Base-by-base conservation (phyloP, 2,888 invertebrate genomes). In the Micoletzkya japonica region DNA sequence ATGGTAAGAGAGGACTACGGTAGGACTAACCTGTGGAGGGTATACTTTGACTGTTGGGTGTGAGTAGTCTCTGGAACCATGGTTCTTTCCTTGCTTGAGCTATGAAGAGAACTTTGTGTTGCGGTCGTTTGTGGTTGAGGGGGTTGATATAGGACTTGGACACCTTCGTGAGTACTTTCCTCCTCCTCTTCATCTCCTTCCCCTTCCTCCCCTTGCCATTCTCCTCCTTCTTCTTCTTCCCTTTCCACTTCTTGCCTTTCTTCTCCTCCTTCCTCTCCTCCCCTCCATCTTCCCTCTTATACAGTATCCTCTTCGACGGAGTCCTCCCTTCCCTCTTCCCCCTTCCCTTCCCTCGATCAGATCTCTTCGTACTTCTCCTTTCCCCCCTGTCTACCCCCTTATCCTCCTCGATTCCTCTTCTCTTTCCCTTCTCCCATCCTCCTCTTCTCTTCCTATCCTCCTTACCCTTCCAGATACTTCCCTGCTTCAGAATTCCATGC, bases 31-130 rank as follows among this genome's bases (percentile, higher is more conserved):
- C n/a, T 44, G 44, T 10, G 44, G 10, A 14, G 10, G 20, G 10
- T 20, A 20, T 14, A 44, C 20, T 10, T 14, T 44, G 44, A 44
- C 44, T 44, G 44, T 44, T 20, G 17, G 66, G 66, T 17, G 66
- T 66, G 10, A 66, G 24, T 14, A 66, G 36, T 54, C 66, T 32
- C 4, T 54, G 32, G 34, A 66, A 66, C 66, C 66, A 66, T 66
- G 20, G 34, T 34, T 63, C 50, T 17, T 63, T 49, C 24, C 63
- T 28, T 32, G 49, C 32, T 63, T 49, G 30, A 4, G 32, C 34
- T 63, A 50, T 49, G 63, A 20, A 49, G 10, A 59, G 17, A n/a
- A n/a, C n/a, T n/a, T n/a, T n/a, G n/a, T n/a, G n/a, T n/a, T n/a
- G n/a, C n/a, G n/a, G n/a, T n/a, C n/a, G n/a, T n/a, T n/a, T n/a